Evolutionary conservation across 2,888 invertebrate genomes (phyloP).

Genomic region (Aporophyla lueneburgensis): DNA sequence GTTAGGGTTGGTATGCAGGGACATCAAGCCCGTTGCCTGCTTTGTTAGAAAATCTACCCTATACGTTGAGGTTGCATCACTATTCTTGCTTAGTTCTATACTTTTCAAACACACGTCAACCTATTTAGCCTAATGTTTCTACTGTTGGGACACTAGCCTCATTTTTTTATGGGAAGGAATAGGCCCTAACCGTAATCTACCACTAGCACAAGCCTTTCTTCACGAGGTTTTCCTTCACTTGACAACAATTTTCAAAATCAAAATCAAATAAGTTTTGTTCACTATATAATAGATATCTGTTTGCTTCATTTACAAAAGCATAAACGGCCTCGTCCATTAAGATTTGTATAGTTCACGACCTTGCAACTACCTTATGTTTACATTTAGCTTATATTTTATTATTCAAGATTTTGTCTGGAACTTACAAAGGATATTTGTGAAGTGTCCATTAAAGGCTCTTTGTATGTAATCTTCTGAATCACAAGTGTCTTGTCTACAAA

Average conservation of each 20-base stretch:
- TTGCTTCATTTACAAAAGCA: neutral
- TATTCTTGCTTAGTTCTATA: neutral
- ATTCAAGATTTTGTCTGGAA: neutral
- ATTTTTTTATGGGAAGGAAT: too few relatives aligned
- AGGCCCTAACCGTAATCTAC: too few relatives aligned
- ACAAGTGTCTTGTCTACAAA: slow-evolving; percentile 11
- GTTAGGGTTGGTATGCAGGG: slow-evolving; percentile 35
- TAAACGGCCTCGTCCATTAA: neutral
- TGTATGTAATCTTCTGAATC: neutral
- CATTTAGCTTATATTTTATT: slow-evolving; percentile 28
- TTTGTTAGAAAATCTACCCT: neutral
- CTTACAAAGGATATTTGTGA: neutral
- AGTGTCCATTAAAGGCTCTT: slow-evolving; percentile 7
- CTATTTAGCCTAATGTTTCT: too few relatives aligned
- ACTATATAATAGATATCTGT: neutral
- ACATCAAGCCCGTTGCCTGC: neutral
- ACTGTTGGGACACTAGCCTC: too few relatives aligned
- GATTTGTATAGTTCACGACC: neutral
- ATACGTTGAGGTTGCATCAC: neutral
- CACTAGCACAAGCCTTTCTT: too few relatives aligned
- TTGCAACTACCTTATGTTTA: neutral
- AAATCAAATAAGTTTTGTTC: neutral
- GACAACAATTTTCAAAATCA: neutral
- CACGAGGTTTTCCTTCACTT: too few relatives aligned
- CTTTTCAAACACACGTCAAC: too few relatives aligned